phyloP scores from a whole-genome alignment of 2,888 invertebrate species.

The Ethmia dodecea region DNA sequence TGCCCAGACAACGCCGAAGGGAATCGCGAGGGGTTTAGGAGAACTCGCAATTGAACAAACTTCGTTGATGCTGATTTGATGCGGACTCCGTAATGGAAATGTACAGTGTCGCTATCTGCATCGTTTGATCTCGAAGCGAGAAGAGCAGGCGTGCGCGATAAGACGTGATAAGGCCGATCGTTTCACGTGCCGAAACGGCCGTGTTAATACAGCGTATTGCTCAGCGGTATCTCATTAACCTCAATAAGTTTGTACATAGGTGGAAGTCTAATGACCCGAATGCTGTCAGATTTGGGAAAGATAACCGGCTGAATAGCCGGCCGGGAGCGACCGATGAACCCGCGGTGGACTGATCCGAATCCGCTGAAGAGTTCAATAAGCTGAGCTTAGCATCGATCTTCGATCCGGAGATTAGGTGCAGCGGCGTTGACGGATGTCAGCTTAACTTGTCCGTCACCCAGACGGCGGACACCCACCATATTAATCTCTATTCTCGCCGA shows the following conservation, averaged over 20 bases:
- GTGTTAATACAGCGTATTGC: conserved; percentile 24
- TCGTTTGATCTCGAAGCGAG: conserved; percentile 25
- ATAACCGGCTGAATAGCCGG: conserved; percentile 48
- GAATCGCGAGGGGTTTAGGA: conserved; percentile 30
- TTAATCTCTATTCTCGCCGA: conserved; percentile 70
- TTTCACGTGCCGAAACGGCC: conserved; percentile 28
- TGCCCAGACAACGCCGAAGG: conserved; percentile 33
- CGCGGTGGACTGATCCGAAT: conserved; percentile 44
- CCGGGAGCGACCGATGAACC: conserved; percentile 39
- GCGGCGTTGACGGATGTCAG: conserved; percentile 75
- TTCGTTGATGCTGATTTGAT: conserved; percentile 30
- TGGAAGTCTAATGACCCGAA: conserved; percentile 46
- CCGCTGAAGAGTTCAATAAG: conserved; percentile 69
- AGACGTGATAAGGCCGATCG: conserved; percentile 24
- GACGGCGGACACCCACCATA: conserved; percentile 62
- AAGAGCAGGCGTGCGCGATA: conserved; percentile 24
- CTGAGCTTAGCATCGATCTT: conserved; percentile 72
- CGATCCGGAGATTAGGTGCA: conserved; percentile 66
- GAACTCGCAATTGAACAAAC: conserved; percentile 28
- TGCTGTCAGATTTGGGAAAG: conserved; percentile 57
- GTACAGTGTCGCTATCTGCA: conserved; percentile 27
- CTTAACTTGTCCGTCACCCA: conserved; percentile 72
- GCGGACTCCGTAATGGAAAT: conserved; percentile 33
- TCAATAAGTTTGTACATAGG: conserved; percentile 21
- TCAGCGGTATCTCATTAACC: conserved; percentile 27